Base-by-base conservation (phyloP, 2,888 invertebrate species). In the Baronia brevicornis region DNA sequence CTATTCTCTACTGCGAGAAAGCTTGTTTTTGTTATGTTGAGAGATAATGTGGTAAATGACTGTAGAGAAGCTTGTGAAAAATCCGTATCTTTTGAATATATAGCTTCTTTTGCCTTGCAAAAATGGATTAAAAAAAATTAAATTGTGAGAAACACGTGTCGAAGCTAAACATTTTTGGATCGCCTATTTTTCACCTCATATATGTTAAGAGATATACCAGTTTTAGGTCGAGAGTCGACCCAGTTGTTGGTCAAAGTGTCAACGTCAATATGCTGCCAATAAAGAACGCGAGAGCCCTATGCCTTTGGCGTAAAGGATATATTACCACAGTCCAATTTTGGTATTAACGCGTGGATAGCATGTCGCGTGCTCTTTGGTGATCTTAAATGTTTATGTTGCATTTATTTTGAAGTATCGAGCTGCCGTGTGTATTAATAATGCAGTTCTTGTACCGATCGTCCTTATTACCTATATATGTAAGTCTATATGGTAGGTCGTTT, bases 191-290 rank as follows among this genome's bases (percentile, higher is more conserved):
- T n/a, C n/a, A n/a, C n/a, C n/a, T n/a, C n/a, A n/a, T n/a, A n/a
- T n/a, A n/a, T n/a, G n/a, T n/a, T n/a, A n/a, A n/a, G n/a, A n/a
- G n/a, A n/a, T n/a, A n/a, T n/a, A n/a, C 27, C 44, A 50, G 56
- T 65, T 62, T 59, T 45, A 54, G 67, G 68, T 72, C 68, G 69
- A 75, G 74, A 57, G 60, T 64, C 75, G 75, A 75, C 75, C 73
- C 54, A 74, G 68, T 70, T 71, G 60, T 51, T 51, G 39, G 32
- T 11, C 24, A 52, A 52, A 48, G 54, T 24, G 31, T 33, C 56
- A 51, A 58, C 55, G 65, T 69, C 72, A 63, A 72, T 68, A 64
- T 56, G 59, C 60, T 64, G 38, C 39, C 34, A 42, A 38, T 30
- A 34, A 37, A 39, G 36, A 41, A 39, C 43, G 36, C 25, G 38